These are phyloP conservation scores for Catalaphyllia jardinei DNA, from an alignment of 64 coral and sea anemone genomes.

Conservation along the genomic window DNA sequence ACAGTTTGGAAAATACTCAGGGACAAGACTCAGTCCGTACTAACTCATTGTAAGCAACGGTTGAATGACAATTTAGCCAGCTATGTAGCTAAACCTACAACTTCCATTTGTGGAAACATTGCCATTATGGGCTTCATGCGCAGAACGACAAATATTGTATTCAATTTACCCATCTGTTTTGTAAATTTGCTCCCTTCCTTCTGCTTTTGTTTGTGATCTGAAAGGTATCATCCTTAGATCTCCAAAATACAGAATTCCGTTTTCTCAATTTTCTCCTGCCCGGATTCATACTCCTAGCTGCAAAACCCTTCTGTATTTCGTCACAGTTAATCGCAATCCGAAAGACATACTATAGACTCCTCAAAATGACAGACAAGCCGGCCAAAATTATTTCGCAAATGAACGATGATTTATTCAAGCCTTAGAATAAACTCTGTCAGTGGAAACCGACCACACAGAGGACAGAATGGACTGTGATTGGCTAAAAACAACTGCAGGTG, in stretches of 20 bases:
- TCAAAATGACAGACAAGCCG: neutral
- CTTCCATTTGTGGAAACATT: neutral
- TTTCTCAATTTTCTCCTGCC: constrained; percentile 6
- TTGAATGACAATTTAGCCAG: neutral
- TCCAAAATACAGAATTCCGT: constrained; percentile 9
- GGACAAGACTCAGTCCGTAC: too few relatives aligned
- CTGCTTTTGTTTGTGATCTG: constrained; percentile 5
- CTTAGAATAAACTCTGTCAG: neutral
- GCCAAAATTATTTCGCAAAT: neutral
- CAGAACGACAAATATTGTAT: neutral
- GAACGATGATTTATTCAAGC: constrained; percentile 30
- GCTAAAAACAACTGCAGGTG: constrained; percentile 21
- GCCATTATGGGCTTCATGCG: too few relatives aligned
- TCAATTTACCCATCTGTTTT: constrained; percentile 44
- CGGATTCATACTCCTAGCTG: neutral
- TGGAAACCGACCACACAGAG: constrained; percentile 14
- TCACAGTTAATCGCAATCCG: neutral
- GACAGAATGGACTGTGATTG: neutral
- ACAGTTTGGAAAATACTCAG: too few relatives aligned
- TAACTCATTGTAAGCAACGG: too few relatives aligned
- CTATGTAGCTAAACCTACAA: neutral
- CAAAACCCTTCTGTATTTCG: neutral
- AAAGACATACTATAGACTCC: neutral
- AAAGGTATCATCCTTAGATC: constrained; percentile 41
- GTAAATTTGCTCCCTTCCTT: constrained; percentile 29